Base-by-base conservation (phyloP, 2,113 vertebrate genomes). In the Cichladusa arquata region DNA sequence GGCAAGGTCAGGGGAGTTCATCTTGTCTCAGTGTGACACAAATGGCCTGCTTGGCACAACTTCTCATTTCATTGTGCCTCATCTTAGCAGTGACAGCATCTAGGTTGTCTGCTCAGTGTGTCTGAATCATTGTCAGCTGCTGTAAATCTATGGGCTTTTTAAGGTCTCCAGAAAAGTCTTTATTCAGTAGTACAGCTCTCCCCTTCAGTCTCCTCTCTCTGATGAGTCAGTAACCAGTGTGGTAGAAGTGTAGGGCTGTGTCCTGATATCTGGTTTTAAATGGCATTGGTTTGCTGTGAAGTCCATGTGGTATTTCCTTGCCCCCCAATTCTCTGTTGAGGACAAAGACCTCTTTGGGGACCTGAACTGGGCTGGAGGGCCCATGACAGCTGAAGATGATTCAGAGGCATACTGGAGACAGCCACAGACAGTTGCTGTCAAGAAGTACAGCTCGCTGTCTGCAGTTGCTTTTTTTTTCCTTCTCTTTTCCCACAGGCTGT, bases 121-220 rank as follows among this genome's bases (percentile, higher is more conserved):
- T 86, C 93, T 96, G 95, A 96, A 64, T 95, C 86, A 92, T 51
- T 88, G 84, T 81, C 89, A 92, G 86, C 95, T 96, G 88, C 90
- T 79, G 6, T 91, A 92, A 95, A 95, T 95, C 88, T 73, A 2
- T 25, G 56, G 69, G 69, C 64, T 93, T 42, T 92, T 64, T 78
- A 60, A 93, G 72, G 73, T 81, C 95, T 93, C 61, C 56, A 86
- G 87, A 79, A 62, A 64, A 78, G 64, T 78, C 72, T 92, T 92
- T 83, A 20, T 88, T 78, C 86, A 51, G 20, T 77, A 48, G 22
- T 25, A 80, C 25, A 80, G 72, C 61, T 84, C 60, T 88, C 14
- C 14, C 8, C n/a, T 95, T 78, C 10, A 40, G 82, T 56, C 45
- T 53, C 53, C 36, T 81, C 26, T 15, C 56, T 54, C 9, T 0